Percentiles rank a stretch among this genome's conserved stretches.
These are phyloP conservation scores for Perognathus longimembris DNA, from an alignment of 2,113 vertebrate genomes.

Conservation along the genomic window DNA sequence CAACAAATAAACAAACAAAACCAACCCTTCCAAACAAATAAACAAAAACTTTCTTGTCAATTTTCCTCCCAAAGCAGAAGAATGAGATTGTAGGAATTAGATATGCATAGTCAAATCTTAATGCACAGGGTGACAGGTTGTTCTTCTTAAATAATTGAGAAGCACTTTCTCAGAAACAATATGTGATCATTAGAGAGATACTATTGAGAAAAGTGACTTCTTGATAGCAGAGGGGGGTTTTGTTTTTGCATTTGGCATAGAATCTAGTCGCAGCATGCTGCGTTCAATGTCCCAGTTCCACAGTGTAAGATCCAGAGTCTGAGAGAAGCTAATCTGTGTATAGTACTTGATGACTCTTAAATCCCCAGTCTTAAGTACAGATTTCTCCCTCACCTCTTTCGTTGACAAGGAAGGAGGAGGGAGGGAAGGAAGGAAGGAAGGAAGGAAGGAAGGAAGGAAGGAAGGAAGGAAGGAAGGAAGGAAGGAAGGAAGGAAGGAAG, in stretches of 20 bases:
- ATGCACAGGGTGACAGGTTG: slow-evolving; percentile 57
- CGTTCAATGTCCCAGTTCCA: background rate
- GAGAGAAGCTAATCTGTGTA: background rate
- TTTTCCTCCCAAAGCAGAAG: background rate
- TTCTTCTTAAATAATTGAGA: slow-evolving; percentile 75
- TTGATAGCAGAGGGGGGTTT: slow-evolving; percentile 40
- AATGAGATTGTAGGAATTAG: slow-evolving; percentile 5
- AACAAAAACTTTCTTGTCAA: background rate
- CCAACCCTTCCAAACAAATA: background rate
- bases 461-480: background rate
- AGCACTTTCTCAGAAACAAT: slow-evolving; percentile 60
- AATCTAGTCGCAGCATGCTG: slow-evolving; percentile 17
- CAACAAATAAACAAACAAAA: background rate
- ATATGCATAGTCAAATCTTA: slow-evolving; percentile 35
- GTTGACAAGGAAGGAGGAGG: background rate
- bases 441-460: background rate
- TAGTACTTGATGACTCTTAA: background rate
- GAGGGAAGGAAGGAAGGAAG: background rate
- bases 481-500: background rate
- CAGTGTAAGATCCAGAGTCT: background rate
- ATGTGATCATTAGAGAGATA: slow-evolving; percentile 64
- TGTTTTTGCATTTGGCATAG: slow-evolving; percentile 36
- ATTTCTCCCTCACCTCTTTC: no score
- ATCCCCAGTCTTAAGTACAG: background rate
- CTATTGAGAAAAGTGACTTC: slow-evolving; percentile 62